Base-by-base conservation (phyloP, 2,113 vertebrate genomes). In the Ceyx cyanopectus region DNA sequence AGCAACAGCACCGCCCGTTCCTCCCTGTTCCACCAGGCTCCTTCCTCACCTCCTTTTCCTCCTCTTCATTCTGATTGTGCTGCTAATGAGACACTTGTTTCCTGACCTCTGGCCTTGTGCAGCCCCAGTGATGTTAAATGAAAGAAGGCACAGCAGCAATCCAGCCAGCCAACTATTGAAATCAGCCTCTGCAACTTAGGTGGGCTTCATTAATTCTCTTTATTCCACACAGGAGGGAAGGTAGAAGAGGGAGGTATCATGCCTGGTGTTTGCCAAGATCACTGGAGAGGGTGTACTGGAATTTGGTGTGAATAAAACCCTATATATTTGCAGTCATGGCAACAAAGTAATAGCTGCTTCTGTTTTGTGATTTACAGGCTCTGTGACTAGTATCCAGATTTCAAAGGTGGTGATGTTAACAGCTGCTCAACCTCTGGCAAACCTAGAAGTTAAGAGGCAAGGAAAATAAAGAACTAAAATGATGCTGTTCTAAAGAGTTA, bases 31-130 rank as follows among this genome's bases (percentile, higher is more conserved):
- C 68, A 70, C 57, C 46, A 10, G 56, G 24, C 29, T 92, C 56
- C 61, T 74, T 83, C 51, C 68, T 67, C 68, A 63, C 43, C 65
- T 85, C 37, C 13, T 0, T 80, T 85, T 90, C 77, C 72, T 88
- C 76, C 76, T 16, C 0, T 85, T 83, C 85, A 70, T 81, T 85
- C 90, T 67, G 68, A 78, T 70, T 29, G 26, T 82, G 85, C 79
- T 91, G 75, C 67, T 95, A 94, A 95, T 86, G 88, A 93, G 92
- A 83, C 61, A 60, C 65, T 75, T 81, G 48, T 62, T 87, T 70
- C 26, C 65, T 94, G 88, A 91, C 90, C 93, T 87, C 68, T 87
- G 85, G 65, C 82, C 68, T 82, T 75, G 19, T 53, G n/a, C 68
- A 85, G 82, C 63, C 87, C n/a, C 56, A 70, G 72, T 30, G 65